Evolutionary conservation across 1,140 invertebrate species (phyloP).

Genomic region (Drosophila prosaltans): DNA sequence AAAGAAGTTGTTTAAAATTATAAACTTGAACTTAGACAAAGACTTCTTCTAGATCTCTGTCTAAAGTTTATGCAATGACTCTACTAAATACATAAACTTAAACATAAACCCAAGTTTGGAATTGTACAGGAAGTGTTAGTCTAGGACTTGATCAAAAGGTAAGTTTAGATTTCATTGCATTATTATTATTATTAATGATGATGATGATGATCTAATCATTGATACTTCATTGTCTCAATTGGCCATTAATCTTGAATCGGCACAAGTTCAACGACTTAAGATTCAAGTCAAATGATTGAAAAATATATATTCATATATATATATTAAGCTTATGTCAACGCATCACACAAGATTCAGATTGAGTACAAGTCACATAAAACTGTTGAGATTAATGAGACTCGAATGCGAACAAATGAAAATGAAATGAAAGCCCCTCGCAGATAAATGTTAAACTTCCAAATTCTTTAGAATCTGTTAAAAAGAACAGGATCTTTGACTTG

Average conservation of each 20-base stretch:
- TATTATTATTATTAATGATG: not conserved
- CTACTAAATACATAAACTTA: too few relatives aligned
- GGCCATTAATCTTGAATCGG: constrained; percentile 48
- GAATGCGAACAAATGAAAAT: not conserved
- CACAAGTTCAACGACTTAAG: constrained; percentile 13
- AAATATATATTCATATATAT: not conserved
- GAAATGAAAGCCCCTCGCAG: constrained; percentile 10
- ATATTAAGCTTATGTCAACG: constrained; percentile 12
- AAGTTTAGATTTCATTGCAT: not conserved
- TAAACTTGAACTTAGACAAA: too few relatives aligned
- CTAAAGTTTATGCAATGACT: too few relatives aligned
- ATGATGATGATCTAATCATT: constrained; percentile 7
- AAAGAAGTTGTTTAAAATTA: too few relatives aligned
- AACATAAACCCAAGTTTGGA: too few relatives aligned
- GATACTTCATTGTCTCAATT: constrained; percentile 8
- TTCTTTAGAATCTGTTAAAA: not conserved
- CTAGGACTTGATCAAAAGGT: not conserved
- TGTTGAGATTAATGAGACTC: constrained; percentile 38
- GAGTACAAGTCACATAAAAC: constrained; percentile 22
- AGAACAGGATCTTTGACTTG: constrained; percentile 61
- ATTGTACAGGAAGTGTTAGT: not conserved
- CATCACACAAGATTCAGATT: constrained; percentile 2
- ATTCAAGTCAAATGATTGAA: constrained; percentile 2
- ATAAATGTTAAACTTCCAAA: not conserved
- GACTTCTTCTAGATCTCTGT: too few relatives aligned